Conservation (phyloP, 2,888 invertebrate genomes). For the Apodemia hepburni region DNA sequence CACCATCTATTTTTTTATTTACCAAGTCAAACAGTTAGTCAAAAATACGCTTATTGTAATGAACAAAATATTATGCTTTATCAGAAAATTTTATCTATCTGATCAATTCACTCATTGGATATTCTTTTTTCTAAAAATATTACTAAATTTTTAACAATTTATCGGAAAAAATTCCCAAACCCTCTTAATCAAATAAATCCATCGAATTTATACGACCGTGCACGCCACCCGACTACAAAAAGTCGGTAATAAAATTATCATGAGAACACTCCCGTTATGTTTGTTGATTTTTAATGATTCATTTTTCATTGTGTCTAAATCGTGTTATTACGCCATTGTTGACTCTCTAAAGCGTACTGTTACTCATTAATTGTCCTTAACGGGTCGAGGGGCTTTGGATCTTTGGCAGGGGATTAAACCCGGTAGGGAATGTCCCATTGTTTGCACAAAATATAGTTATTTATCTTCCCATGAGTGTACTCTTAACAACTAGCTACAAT, state of each 20-base stretch:
- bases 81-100: too few relatives aligned
- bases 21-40: too few relatives aligned
- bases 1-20: too few relatives aligned
- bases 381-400: slow-evolving; percentile 53
- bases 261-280: slow-evolving; percentile 38
- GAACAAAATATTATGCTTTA: too few relatives aligned
- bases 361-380: slow-evolving; percentile 73
- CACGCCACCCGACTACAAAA: slow-evolving; percentile 28
- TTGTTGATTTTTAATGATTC: slow-evolving; percentile 60
- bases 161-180: background rate
- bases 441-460: slow-evolving; percentile 67
- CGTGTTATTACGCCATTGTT: slow-evolving; percentile 66
- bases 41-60: too few relatives aligned
- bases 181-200: slow-evolving; percentile 28
- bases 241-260: slow-evolving; percentile 35
- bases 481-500: slow-evolving; percentile 20
- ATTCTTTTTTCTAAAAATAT: background rate
- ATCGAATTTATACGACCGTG: slow-evolving; percentile 22
- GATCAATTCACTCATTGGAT: too few relatives aligned
- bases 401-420: slow-evolving; percentile 51
- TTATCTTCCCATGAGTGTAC: slow-evolving; percentile 54
- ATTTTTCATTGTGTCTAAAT: slow-evolving; percentile 56
- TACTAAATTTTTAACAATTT: background rate
- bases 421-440: slow-evolving; percentile 58
- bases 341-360: slow-evolving; percentile 64